Base-by-base conservation (phyloP, 2,888 invertebrate genomes). In the Callimorpha dominula region DNA sequence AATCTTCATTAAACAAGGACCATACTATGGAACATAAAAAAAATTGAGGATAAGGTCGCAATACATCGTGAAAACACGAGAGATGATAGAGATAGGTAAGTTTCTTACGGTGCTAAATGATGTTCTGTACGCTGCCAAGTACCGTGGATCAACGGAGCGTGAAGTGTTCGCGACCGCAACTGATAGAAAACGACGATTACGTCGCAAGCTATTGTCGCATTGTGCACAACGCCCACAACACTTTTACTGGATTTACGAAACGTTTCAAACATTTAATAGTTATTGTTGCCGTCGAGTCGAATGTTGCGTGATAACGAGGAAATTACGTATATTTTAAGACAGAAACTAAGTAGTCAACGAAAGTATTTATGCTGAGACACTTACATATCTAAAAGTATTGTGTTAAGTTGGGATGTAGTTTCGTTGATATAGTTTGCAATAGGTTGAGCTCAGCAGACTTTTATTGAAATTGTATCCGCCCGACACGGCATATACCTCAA, bases 131-230 rank as follows among this genome's bases (percentile, higher is more conserved):
- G 78, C 80, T 85, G 86, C 78, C 85, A 85, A 87, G 85, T 86
- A 73, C 80, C 52, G 31, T 85, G 78, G 88, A 72, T 65, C 93
- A 94, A 87, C 94, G 87, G 85, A 92, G 92, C 95, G 94, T 87
- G 89, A 92, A 93, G 90, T 92, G 90, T 90, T 91, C 86, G 93
- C 90, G 90, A 93, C 94, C 95, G 93, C 93, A 93, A 91, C 94
- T 90, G 94, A 95, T 95, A 94, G 94, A 95, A 95, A 95, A 93
- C 93, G 86, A 82, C 88, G 94, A 95, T 95, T 95, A 94, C 94
- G 93, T 92, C 81, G 91, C 81, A 84, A 89, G 86, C 88, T 90
- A 93, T 94, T 94, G 95, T 95, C 94, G 90, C 92, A 92, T 94
- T 94, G 92, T 93, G 84, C 87, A 82, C 88, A 87, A 91, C 93